phyloP scores from a whole-genome alignment of 2,797 vertebrate species.

The Australoheros facetus region DNA sequence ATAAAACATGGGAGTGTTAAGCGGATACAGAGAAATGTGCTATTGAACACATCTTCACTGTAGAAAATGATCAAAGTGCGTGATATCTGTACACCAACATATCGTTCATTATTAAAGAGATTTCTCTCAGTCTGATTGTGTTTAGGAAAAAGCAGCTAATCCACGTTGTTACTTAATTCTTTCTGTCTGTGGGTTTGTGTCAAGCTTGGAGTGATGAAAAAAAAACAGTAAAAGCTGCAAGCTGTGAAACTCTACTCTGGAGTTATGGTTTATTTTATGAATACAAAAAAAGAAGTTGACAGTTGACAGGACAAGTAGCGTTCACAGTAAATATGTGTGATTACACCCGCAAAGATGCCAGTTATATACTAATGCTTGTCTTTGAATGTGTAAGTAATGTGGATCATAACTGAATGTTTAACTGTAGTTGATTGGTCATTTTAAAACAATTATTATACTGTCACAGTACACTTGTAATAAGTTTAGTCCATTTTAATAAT shows the following conservation, averaged over 20 bases:
- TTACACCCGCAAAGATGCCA: too few relatives aligned
- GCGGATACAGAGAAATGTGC: too few relatives aligned
- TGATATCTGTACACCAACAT: not conserved
- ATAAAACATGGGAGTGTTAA: not conserved
- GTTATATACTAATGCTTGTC: not conserved
- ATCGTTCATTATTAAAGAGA: not conserved
- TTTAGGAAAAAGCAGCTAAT: not conserved
- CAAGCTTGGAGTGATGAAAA: too few relatives aligned
- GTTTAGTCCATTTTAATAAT: not conserved
- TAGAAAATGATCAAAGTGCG: not conserved
- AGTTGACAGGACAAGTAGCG: too few relatives aligned
- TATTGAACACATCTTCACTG: not conserved
- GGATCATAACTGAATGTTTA: constrained; percentile 1
- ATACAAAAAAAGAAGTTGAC: too few relatives aligned
- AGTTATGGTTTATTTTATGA: too few relatives aligned
- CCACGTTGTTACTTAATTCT: too few relatives aligned
- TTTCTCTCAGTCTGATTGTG: not conserved
- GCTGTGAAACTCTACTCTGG: too few relatives aligned
- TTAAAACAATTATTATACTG: not conserved
- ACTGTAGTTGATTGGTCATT: not conserved
- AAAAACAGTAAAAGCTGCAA: too few relatives aligned
- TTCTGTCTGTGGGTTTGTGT: too few relatives aligned
- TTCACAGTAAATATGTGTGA: too few relatives aligned
- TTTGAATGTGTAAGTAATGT: not conserved
- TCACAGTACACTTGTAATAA: not conserved